Evolutionary conservation across 2,797 vertebrate genomes (phyloP).

Genomic region (Myotis planiceps): DNA sequence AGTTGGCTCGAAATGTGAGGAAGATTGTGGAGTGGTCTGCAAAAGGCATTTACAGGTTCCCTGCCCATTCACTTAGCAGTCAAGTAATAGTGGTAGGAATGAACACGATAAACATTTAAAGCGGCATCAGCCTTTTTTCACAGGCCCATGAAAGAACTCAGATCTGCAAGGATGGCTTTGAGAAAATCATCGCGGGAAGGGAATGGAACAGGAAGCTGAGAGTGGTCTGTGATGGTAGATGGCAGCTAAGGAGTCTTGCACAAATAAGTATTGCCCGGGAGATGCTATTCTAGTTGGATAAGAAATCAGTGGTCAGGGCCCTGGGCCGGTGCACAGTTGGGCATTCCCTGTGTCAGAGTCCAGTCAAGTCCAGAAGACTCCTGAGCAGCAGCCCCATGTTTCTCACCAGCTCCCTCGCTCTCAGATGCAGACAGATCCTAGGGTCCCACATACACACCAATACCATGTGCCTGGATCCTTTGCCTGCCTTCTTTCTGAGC

Average conservation of each 20-base stretch:
- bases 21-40: slow-evolving; percentile 42
- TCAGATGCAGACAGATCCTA: background rate
- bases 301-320: background rate
- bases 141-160: background rate
- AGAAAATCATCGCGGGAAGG: slow-evolving; percentile 27
- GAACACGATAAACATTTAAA: background rate
- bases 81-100: background rate
- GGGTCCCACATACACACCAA: background rate
- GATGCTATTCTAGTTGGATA: background rate
- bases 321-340: background rate
- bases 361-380: background rate
- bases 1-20: slow-evolving; percentile 62
- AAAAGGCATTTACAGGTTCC: slow-evolving; percentile 48
- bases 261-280: background rate
- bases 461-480: background rate
- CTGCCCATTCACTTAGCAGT: slow-evolving; percentile 11
- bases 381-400: background rate
- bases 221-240: background rate
- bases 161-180: background rate
- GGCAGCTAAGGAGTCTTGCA: background rate
- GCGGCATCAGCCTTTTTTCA: background rate
- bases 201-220: slow-evolving; percentile 5
- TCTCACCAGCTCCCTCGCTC: background rate
- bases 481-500: background rate
- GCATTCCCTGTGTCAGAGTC: background rate